Percentiles rank a stretch among this genome's conserved stretches.
Conservation (phyloP, 1,140 invertebrate species). For the Hesperophylax magnus region DNA sequence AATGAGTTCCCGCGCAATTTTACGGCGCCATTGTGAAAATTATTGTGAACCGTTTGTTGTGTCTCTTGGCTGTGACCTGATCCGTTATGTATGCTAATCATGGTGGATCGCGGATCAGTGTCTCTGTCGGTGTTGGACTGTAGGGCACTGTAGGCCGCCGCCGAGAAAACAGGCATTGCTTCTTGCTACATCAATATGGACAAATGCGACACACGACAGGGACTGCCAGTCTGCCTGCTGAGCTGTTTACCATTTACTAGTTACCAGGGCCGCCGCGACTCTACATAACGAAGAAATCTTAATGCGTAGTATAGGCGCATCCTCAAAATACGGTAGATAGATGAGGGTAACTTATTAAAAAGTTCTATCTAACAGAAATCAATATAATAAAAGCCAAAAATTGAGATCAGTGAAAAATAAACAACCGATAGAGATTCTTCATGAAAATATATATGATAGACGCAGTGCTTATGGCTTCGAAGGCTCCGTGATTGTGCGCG, state of each 20-base stretch:
- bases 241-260: neutral
- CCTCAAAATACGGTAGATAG: too few relatives aligned
- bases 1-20: constrained; percentile 41
- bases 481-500: too few relatives aligned
- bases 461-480: too few relatives aligned
- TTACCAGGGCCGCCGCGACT: neutral
- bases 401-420: too few relatives aligned
- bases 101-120: constrained; percentile 9
- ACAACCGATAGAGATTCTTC: too few relatives aligned
- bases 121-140: neutral
- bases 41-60: constrained; percentile 40
- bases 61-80: constrained; percentile 16
- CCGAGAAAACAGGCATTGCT: neutral
- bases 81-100: constrained; percentile 42
- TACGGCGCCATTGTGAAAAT: constrained; percentile 35
- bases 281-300: neutral
- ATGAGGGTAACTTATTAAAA: too few relatives aligned
- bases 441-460: too few relatives aligned
- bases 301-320: too few relatives aligned
- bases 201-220: neutral
- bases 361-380: too few relatives aligned
- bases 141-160: neutral
- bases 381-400: too few relatives aligned
- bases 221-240: neutral
- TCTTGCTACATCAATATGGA: constrained; percentile 21